Evolutionary conservation across 2,888 invertebrate genomes (phyloP).

Genomic region (Phalangium opilio): DNA sequence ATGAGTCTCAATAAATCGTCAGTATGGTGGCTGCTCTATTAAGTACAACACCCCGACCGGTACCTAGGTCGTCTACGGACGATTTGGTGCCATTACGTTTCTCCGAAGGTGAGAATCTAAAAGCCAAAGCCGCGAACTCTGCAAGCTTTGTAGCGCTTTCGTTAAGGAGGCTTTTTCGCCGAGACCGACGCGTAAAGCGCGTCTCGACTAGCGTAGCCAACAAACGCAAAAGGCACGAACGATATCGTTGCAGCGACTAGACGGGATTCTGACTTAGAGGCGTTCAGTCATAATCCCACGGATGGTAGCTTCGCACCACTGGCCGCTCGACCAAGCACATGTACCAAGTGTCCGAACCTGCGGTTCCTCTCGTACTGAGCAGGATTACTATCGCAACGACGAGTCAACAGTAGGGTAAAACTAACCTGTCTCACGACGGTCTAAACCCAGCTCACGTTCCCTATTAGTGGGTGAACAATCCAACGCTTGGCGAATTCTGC

Average conservation of each 20-base stretch:
- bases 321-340: conserved; percentile 45
- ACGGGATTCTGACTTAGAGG: conserved; percentile 45
- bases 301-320: conserved; percentile 51
- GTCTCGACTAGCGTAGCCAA: too few species aligned
- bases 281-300: conserved; percentile 43
- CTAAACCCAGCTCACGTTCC: conserved; percentile 51
- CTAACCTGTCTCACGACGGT: conserved; percentile 48
- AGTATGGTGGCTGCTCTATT: conserved; percentile 43
- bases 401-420: conserved; percentile 43
- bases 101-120: neutral
- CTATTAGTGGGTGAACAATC: conserved; percentile 53
- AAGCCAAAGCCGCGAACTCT: neutral
- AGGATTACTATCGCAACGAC: conserved; percentile 40
- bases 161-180: neutral
- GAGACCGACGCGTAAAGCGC: neutral
- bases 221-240: neutral
- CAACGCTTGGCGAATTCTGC: conserved; percentile 53
- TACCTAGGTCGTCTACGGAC: conserved; percentile 45
- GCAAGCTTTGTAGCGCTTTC: neutral
- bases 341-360: conserved; percentile 46
- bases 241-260: conserved; percentile 36
- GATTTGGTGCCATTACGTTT: conserved; percentile 41
- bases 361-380: conserved; percentile 43
- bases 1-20: conserved; percentile 47
- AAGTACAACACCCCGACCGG: conserved; percentile 45